These are phyloP conservation scores for Lathamus discolor DNA, from an alignment of 2,113 vertebrate genomes.

Conservation along the genomic window DNA sequence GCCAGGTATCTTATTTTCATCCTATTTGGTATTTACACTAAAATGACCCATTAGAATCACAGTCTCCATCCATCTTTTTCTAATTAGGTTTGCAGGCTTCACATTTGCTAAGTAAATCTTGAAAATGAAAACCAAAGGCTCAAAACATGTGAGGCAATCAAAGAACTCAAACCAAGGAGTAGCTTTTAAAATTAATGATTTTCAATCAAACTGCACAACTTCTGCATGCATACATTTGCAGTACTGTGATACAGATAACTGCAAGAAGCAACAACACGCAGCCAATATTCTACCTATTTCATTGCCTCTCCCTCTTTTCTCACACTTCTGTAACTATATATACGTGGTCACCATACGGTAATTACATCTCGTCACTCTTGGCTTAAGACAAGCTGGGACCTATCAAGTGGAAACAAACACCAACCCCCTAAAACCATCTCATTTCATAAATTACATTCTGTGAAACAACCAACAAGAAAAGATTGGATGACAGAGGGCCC, in stretches of 20 bases:
- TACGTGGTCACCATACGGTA: neutral
- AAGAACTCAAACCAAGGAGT: neutral
- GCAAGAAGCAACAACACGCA: neutral
- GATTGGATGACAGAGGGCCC: rapidly evolving
- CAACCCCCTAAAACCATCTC: neutral
- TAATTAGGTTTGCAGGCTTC: neutral
- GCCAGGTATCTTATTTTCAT: neutral
- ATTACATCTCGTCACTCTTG: neutral
- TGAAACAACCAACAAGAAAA: neutral
- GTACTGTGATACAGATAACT: neutral
- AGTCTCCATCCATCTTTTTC: neutral
- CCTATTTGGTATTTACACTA: neutral
- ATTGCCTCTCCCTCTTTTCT: neutral
- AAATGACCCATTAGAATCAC: neutral
- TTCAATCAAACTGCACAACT: neutral
- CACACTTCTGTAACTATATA: neutral
- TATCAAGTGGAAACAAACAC: neutral
- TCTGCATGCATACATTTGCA: neutral
- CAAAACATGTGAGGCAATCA: neutral
- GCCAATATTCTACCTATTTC: neutral
- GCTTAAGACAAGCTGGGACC: neutral
- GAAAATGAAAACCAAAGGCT: conserved; percentile 4
- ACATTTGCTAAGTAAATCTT: neutral
- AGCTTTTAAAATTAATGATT: conserved; percentile 18
- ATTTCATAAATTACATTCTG: neutral